Percentiles rank a stretch among this genome's conserved stretches.
Conservation (phyloP, 2,888 invertebrate species). For the Meghimatium bilineatum region DNA sequence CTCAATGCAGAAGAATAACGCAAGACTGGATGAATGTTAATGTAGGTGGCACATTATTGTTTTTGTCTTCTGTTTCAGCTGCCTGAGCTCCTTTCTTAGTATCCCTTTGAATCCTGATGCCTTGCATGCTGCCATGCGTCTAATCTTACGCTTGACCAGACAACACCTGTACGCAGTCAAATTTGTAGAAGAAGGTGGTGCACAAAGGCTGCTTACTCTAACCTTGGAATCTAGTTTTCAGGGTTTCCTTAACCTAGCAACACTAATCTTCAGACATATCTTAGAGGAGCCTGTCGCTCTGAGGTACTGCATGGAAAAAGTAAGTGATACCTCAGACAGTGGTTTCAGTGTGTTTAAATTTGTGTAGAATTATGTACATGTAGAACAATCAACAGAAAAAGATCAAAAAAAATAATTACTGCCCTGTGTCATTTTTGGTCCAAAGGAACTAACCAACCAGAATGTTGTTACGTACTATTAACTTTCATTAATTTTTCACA, state of each 20-base stretch:
- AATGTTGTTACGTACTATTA: too few relatives aligned
- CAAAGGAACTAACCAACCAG: too few relatives aligned
- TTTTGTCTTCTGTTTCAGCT: constrained; percentile 69
- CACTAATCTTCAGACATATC: constrained; percentile 86
- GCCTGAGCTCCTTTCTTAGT: constrained; percentile 84
- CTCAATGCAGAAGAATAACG: background rate
- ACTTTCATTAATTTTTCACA: too few relatives aligned
- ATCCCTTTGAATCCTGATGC: constrained; percentile 86
- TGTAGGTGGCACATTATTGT: too few relatives aligned
- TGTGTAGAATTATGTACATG: too few relatives aligned
- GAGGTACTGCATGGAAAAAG: constrained; percentile 87
- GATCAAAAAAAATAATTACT: too few relatives aligned
- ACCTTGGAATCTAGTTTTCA: constrained; percentile 85
- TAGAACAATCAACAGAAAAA: too few relatives aligned
- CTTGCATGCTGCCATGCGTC: constrained; percentile 86
- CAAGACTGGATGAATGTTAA: too few relatives aligned
- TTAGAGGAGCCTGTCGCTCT: constrained; percentile 86
- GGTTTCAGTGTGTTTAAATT: too few relatives aligned
- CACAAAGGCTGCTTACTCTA: constrained; percentile 84
- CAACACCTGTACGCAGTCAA: constrained; percentile 85
- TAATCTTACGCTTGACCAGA: constrained; percentile 86
- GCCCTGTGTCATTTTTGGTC: too few relatives aligned
- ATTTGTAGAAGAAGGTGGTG: constrained; percentile 86
- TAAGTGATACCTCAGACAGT: too few relatives aligned
- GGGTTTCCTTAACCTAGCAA: constrained; percentile 86